A percentile compares a stretch with the other conserved stretches of the same genome.
These are phyloP conservation scores for Meandrina meandrites DNA, from an alignment of 92 coral and sea anemone species.

Conservation along the genomic window DNA sequence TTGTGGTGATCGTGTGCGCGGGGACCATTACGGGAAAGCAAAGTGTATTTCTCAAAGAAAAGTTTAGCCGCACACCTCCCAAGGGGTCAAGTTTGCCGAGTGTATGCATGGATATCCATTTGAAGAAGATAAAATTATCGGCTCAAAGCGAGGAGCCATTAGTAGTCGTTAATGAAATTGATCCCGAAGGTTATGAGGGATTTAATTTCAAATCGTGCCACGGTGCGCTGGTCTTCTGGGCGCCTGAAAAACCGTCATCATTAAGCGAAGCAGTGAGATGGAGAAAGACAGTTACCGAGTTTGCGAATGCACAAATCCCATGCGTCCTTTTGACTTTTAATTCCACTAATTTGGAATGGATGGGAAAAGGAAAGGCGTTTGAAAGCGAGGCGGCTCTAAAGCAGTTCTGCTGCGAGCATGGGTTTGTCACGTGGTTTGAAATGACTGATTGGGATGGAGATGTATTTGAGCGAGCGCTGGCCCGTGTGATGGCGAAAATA, in stretches of 20 bases:
- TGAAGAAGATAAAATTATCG: neutral
- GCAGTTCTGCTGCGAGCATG: conserved; percentile 14
- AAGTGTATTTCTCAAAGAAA: neutral
- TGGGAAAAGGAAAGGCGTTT: conserved; percentile 14
- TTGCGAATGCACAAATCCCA: conserved; percentile 22
- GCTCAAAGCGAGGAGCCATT: neutral
- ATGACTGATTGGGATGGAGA: conserved; percentile 17
- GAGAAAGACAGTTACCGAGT: neutral
- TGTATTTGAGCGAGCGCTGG: conserved; percentile 3
- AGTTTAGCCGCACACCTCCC: conserved; percentile 18
- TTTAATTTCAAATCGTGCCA: conserved; percentile 13
- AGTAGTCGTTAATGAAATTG: neutral
- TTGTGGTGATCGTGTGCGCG: neutral
- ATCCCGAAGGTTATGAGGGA: conserved; percentile 23
- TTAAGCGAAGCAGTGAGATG: conserved; percentile 12
- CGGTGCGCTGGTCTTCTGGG: conserved; percentile 14
- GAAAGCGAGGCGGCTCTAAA: conserved; percentile 5
- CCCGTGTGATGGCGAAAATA: neutral
- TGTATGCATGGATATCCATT: conserved; percentile 20
- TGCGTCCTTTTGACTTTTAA: conserved; percentile 17
- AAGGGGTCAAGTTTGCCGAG: neutral
- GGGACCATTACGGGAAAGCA: neutral
- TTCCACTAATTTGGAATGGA: conserved; percentile 8
- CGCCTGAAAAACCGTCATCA: neutral
- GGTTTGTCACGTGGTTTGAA: conserved; percentile 11